Evolutionary conservation across 1,140 invertebrate genomes (phyloP).

Genomic region (Drosophila oshimai): DNA sequence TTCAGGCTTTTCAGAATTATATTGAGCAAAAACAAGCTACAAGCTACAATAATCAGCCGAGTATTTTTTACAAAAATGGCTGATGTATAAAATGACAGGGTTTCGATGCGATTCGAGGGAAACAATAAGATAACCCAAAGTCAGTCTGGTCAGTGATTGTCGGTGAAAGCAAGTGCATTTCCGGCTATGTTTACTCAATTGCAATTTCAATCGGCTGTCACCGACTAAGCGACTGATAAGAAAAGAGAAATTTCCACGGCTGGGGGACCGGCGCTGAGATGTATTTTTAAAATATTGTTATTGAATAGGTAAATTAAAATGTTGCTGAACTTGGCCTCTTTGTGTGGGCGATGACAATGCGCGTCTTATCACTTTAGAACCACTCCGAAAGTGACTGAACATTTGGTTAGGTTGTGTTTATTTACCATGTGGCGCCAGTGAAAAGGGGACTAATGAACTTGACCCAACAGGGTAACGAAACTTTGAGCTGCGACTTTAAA

Average conservation of each 20-base stretch:
- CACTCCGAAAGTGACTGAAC: slow-evolving; percentile 19
- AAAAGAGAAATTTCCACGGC: slow-evolving; percentile 26
- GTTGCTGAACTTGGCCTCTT: slow-evolving; percentile 65
- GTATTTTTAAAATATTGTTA: slow-evolving; percentile 44
- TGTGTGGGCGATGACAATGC: slow-evolving; percentile 21
- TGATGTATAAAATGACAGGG: not conserved
- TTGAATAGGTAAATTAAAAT: slow-evolving; percentile 60
- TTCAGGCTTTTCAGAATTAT: not conserved
- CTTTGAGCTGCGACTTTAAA: not conserved
- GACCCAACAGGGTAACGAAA: not conserved
- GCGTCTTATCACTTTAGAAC: slow-evolving; percentile 14
- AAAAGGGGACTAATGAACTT: slow-evolving; percentile 36
- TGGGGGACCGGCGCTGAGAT: not conserved
- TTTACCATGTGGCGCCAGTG: slow-evolving; percentile 56
- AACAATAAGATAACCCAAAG: slow-evolving; percentile 48
- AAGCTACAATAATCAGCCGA: not conserved
- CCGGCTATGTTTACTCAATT: slow-evolving; percentile 74
- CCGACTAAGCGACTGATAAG: slow-evolving; percentile 49
- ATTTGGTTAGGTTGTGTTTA: slow-evolving; percentile 53
- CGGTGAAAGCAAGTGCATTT: slow-evolving; percentile 77
- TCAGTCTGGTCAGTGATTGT: slow-evolving; percentile 15
- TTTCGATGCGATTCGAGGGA: not conserved
- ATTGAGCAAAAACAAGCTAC: not conserved
- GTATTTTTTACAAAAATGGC: slow-evolving; percentile 18
- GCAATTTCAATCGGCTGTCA: slow-evolving; percentile 47